Evolutionary conservation across 1,140 invertebrate genomes (phyloP), one percentile per base, ranked within the genome.

Genomic region (Melipona quadrifasciata): DNA sequence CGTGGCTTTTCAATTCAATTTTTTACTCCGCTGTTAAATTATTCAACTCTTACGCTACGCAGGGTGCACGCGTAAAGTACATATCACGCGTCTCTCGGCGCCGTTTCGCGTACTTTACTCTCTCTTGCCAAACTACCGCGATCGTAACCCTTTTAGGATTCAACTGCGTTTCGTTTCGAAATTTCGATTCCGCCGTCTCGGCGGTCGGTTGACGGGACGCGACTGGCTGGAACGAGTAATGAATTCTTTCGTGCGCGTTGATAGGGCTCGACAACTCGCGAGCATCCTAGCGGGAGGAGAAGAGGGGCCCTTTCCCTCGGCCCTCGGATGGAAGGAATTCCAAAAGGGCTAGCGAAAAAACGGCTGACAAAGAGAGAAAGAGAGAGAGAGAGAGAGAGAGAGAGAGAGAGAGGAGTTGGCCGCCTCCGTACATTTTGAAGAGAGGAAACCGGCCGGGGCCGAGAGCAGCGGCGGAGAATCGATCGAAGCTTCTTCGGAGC

Each of bases 291-390:
- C 51, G 57, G 34, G 72, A 19, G 6, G 55, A 19, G 4, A 17
- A 16, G 27, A 31, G n/a, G 64, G 78, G 6, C 65, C 85, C 73
- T 81, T 82, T 47, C 39, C 8, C 39, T 55, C 73, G 65, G 8
- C 6, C 27, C 16, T 57, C 67, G 51, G 2, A 24, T 71, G 39
- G 58, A n/a, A 87, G 77, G 89, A 89, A 90, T 90, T 85, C 86
- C 83, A 89, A 90, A 89, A 89, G 82, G 86, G 79, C 65, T 16
- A 84, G 80, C 64, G 68, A 85, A 89, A 84, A 87, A 89, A 83
- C 82, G 34, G 16, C 73, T 77, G 61, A 34, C 14, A 19, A n/a
- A n/a, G n/a, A n/a, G n/a, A n/a, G n/a, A n/a, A n/a, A n/a, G 24
- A 11, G 39, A 8, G 34, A 58, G 39, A 34, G 17, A 39, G 57